phyloP scores from a whole-genome alignment of 1,140 invertebrate species.

The Pseudomyrmex flavicornis region DNA sequence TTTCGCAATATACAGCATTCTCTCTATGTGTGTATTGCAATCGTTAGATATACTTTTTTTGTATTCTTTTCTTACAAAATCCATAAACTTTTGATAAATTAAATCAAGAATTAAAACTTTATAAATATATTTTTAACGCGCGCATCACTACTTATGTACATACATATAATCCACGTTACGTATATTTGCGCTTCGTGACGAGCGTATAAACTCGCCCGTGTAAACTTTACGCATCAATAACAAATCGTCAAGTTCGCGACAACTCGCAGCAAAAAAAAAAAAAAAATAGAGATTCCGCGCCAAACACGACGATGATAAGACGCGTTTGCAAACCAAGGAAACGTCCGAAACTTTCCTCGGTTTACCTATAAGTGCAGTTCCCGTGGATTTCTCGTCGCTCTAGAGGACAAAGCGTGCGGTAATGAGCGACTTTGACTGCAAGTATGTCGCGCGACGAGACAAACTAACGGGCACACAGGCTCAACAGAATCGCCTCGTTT shows the following conservation, averaged over 20 bases:
- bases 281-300: slow-evolving; percentile 26
- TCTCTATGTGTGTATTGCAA: not conserved
- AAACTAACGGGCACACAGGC: slow-evolving; percentile 15
- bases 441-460: slow-evolving; percentile 39
- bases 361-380: slow-evolving; percentile 33
- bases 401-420: slow-evolving; percentile 42
- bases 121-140: too few relatives aligned
- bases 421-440: slow-evolving; percentile 51
- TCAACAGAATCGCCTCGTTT: slow-evolving; percentile 46
- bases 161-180: not conserved
- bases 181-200: slow-evolving; percentile 8
- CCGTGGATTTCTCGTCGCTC: slow-evolving; percentile 26
- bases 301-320: slow-evolving; percentile 3
- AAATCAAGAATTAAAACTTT: too few relatives aligned
- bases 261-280: slow-evolving; percentile 22
- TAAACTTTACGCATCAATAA: slow-evolving; percentile 47
- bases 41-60: not conserved
- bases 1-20: not conserved
- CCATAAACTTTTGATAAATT: too few relatives aligned
- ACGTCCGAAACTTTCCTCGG: slow-evolving; percentile 32
- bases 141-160: too few relatives aligned
- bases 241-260: slow-evolving; percentile 13
- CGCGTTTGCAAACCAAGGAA: slow-evolving; percentile 3
- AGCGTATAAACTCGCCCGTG: not conserved
- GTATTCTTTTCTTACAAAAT: too few relatives aligned